Evolutionary conservation across 2,888 invertebrate species (phyloP).

Genomic region (Quadriops clusia): DNA sequence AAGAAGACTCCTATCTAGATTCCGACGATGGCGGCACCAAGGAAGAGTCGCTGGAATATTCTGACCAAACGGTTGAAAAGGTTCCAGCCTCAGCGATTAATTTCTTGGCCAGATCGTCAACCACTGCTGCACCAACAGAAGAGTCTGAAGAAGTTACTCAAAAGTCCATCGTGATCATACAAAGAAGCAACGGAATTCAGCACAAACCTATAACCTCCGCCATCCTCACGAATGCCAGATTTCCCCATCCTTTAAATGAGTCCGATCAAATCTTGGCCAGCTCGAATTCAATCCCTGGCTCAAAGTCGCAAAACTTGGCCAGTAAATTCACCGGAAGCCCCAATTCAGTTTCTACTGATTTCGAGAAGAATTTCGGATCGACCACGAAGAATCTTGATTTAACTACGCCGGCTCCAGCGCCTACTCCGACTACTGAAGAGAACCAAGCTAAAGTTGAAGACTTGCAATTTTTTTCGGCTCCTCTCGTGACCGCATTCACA

Average conservation of each 20-base stretch:
- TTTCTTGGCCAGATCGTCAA: slow-evolving; percentile 27
- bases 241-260: slow-evolving; percentile 13
- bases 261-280: slow-evolving; percentile 29
- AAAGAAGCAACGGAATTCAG: slow-evolving; percentile 27
- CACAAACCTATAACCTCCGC: slow-evolving; percentile 23
- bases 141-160: slow-evolving; percentile 11
- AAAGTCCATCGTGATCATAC: slow-evolving; percentile 25
- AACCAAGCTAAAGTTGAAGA: slow-evolving; percentile 53
- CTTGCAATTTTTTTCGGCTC: slow-evolving; percentile 72
- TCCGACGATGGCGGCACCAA: no score
- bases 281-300: no score
- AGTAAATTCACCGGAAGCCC: no score
- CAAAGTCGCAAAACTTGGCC: no score
- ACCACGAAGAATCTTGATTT: slow-evolving; percentile 28
- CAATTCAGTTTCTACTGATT: no score
- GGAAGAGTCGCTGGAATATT: no score
- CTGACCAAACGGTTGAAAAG: slow-evolving; percentile 29
- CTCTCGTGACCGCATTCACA: slow-evolving; percentile 73
- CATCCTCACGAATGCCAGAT: slow-evolving; percentile 9
- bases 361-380: no score
- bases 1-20: slow-evolving; percentile 5
- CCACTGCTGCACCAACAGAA: slow-evolving; percentile 4
- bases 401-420: slow-evolving; percentile 32
- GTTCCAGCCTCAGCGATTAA: slow-evolving; percentile 48
- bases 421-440: slow-evolving; percentile 54